Percentiles rank a stretch among this genome's conserved stretches.
Conservation (phyloP, 2,113 vertebrate species). For the Cyprinodon tularosa region DNA sequence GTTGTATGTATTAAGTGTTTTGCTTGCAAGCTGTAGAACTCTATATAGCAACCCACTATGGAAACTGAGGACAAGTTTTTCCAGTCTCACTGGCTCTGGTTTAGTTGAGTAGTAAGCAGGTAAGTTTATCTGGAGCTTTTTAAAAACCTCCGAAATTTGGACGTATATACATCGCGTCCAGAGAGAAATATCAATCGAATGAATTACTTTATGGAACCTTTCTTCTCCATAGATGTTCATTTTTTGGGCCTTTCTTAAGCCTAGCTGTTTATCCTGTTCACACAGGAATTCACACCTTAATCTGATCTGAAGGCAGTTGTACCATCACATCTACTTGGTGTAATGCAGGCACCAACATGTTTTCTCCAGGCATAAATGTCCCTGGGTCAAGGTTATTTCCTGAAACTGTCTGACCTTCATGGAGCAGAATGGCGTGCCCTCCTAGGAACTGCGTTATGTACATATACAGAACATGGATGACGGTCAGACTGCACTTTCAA, state of each 20-base stretch:
- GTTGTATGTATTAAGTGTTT: not conserved
- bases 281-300: not conserved
- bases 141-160: not conserved
- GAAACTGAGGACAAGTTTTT: slow-evolving; percentile 1
- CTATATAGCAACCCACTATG: not conserved
- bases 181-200: not conserved
- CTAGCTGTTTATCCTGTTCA: slow-evolving; percentile 4
- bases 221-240: not conserved
- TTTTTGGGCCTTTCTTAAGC: not conserved
- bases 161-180: not conserved
- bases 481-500: not conserved
- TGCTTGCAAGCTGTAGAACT: not conserved
- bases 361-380: not conserved
- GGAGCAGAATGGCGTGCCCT: not conserved
- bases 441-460: not conserved
- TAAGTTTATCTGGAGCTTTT: not conserved
- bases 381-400: not conserved
- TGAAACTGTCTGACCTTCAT: not conserved
- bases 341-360: not conserved
- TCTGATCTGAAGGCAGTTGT: not conserved
- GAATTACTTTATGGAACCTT: too few relatives aligned
- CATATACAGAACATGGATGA: not conserved
- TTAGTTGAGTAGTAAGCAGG: not conserved
- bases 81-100: slow-evolving; percentile 7
- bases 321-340: not conserved